Conservation (phyloP, 2,797 vertebrate genomes). For the Sandelia bainsii region DNA sequence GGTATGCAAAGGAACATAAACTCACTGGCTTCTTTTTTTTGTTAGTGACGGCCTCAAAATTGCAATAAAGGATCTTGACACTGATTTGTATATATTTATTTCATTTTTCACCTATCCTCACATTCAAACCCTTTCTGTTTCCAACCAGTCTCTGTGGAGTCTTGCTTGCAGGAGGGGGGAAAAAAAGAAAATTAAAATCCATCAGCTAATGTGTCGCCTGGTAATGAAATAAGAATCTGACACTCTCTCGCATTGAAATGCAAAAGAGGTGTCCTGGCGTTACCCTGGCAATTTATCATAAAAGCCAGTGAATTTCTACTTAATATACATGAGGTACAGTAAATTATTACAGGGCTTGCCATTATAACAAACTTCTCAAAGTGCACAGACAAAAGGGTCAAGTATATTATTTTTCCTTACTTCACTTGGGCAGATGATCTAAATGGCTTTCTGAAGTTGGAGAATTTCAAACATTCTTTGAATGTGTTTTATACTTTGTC, state of each 20-base stretch:
- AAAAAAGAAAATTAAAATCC: constrained; percentile 93
- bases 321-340: constrained; percentile 96
- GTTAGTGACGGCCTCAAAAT: constrained; percentile 75
- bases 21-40: constrained; percentile 54
- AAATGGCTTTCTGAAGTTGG: constrained; percentile 86
- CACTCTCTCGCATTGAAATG: constrained; percentile 94
- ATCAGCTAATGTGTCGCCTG: constrained; percentile 92
- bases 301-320: constrained; percentile 90
- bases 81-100: constrained; percentile 83
- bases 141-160: constrained; percentile 85
- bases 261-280: constrained; percentile 93
- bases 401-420: constrained; percentile 88
- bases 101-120: constrained; percentile 66
- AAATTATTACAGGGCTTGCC: constrained; percentile 91
- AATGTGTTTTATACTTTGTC: constrained; percentile 80
- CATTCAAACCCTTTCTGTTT: constrained; percentile 72
- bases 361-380: constrained; percentile 92
- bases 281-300: constrained; percentile 96
- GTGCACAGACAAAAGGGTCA: constrained; percentile 89
- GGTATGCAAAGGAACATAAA: constrained; percentile 71
- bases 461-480: constrained; percentile 84
- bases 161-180: constrained; percentile 57
- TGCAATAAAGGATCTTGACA: constrained; percentile 78
- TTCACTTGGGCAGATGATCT: constrained; percentile 83
- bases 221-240: constrained; percentile 98